A percentile compares a stretch with the other conserved stretches of the same genome.
These are phyloP conservation scores for Ciconia nigra DNA, from an alignment of 2,797 vertebrate genomes.

Conservation along the genomic window DNA sequence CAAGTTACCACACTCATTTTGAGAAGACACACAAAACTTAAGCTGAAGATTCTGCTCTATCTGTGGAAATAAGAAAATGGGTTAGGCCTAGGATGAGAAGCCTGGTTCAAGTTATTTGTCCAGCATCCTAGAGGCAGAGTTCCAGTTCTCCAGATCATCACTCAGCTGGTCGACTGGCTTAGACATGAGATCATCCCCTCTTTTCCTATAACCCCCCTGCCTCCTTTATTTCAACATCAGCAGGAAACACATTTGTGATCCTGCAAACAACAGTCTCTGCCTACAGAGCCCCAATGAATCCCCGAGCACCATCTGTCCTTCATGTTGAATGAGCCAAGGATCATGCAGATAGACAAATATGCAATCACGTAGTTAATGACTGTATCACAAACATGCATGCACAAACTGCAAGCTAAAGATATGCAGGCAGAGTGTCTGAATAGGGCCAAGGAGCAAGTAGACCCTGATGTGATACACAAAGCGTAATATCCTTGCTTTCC, in stretches of 20 bases:
- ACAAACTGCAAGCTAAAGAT: rapidly evolving
- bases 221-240: conserved; percentile 12
- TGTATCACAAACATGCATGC: not conserved
- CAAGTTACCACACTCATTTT: rapidly evolving
- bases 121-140: not conserved
- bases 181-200: not conserved
- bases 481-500: rapidly evolving
- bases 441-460: not conserved
- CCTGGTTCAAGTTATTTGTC: not conserved
- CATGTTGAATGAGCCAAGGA: not conserved
- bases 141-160: not conserved
- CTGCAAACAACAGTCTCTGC: not conserved
- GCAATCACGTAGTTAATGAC: not conserved
- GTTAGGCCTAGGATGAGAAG: not conserved
- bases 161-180: not conserved
- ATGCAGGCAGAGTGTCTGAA: not conserved
- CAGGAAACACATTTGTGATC: not conserved
- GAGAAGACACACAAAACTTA: not conserved
- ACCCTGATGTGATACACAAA: not conserved
- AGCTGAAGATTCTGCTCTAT: not conserved
- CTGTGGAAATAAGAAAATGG: not conserved
- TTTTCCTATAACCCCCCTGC: not conserved
- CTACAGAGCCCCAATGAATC: not conserved
- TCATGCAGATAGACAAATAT: not conserved
- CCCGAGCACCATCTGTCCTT: not conserved